A percentile compares a stretch with the other conserved stretches of the same genome.
Conservation (phyloP, 2,888 invertebrate species). For the Melipona beecheii region DNA sequence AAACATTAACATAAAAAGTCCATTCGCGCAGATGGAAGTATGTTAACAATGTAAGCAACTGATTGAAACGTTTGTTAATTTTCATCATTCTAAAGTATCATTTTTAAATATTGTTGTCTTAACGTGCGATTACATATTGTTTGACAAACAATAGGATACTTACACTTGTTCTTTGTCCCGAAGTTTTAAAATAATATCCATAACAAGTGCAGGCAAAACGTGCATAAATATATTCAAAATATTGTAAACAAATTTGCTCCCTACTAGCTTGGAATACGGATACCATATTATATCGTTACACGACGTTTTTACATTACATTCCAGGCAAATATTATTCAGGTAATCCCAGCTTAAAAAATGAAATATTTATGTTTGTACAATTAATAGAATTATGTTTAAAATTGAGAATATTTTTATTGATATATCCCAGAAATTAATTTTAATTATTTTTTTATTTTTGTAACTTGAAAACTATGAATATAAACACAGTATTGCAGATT, state of each 20-base stretch:
- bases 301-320: conserved; percentile 91
- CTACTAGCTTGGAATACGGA: conserved; percentile 91
- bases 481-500: too few relatives aligned
- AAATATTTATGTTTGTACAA: not conserved
- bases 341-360: conserved; percentile 88
- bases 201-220: conserved; percentile 92
- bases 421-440: not conserved
- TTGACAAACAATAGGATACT: conserved; percentile 76
- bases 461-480: not conserved
- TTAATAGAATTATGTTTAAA: not conserved
- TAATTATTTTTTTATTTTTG: not conserved
- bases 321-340: conserved; percentile 89
- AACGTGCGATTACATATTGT: not conserved
- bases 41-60: conserved; percentile 91
- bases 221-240: conserved; percentile 91
- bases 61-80: conserved; percentile 91
- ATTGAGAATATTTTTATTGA: not conserved
- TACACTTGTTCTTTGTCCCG: conserved; percentile 94
- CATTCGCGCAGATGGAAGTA: conserved; percentile 95
- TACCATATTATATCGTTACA: conserved; percentile 94
- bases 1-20: conserved; percentile 90
- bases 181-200: conserved; percentile 90
- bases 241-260: conserved; percentile 90
- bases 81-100: conserved; percentile 89
- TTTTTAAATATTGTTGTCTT: not conserved